These are phyloP conservation scores for Brotula barbata DNA, from an alignment of 2,797 vertebrate species.

Conservation along the genomic window DNA sequence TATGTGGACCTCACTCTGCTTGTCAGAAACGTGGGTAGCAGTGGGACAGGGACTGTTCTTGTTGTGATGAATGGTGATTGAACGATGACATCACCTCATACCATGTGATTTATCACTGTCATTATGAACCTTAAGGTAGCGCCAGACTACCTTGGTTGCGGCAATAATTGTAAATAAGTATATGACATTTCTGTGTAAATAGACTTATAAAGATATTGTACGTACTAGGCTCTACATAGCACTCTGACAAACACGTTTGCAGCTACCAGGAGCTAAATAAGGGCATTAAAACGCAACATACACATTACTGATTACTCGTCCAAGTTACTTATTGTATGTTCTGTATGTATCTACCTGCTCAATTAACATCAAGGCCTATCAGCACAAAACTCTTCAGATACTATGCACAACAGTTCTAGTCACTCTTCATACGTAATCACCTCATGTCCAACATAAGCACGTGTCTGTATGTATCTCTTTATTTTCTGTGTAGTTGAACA, in stretches of 20 bases:
- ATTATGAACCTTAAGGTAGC: conserved; percentile 38
- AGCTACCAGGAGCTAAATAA: conserved; percentile 52
- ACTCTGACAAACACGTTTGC: conserved; percentile 44
- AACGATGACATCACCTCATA: conserved; percentile 23
- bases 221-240: conserved; percentile 49
- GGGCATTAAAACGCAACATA: conserved; percentile 62
- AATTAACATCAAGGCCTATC: conserved; percentile 53
- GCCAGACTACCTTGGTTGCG: conserved; percentile 45
- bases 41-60: conserved; percentile 12
- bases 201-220: conserved; percentile 58
- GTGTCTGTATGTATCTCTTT: conserved; percentile 32
- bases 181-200: conserved; percentile 60
- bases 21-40: too few species aligned
- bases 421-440: conserved; percentile 41
- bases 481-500: conserved; percentile 29
- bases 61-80: conserved; percentile 18
- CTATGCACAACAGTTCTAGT: conserved; percentile 75
- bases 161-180: conserved; percentile 73
- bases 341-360: conserved; percentile 55
- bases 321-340: conserved; percentile 22
- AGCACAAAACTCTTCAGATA: conserved; percentile 68
- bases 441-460: conserved; percentile 32
- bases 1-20: conserved; percentile 23
- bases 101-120: conserved; percentile 44
- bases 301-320: conserved; percentile 25